Evolutionary conservation across 2,113 vertebrate genomes (phyloP).

Genomic region (Tautogolabrus adspersus): DNA sequence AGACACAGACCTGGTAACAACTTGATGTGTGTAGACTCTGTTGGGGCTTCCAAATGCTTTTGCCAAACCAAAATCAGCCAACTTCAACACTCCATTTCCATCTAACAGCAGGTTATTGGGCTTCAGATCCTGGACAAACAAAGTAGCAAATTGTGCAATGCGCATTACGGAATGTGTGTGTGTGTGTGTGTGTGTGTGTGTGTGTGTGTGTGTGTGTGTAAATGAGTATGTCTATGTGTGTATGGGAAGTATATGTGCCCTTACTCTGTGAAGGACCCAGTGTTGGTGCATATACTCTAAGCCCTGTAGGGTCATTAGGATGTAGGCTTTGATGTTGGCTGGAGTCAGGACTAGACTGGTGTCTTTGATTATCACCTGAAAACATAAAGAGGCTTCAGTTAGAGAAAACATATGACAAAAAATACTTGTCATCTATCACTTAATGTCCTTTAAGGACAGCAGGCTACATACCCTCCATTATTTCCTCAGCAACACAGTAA

Average conservation of each 20-base stretch:
- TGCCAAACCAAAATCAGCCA: constrained; percentile 97
- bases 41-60: constrained; percentile 98
- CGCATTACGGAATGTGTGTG: neutral
- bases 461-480: neutral
- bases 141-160: constrained; percentile 10
- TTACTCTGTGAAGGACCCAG: constrained; percentile 98
- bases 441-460: neutral
- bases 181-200: neutral
- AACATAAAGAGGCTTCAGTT: neutral
- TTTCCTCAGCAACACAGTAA: neutral
- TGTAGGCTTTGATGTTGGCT: constrained; percentile 97
- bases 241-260: constrained; percentile 11
- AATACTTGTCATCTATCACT: constrained; percentile 10
- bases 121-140: constrained; percentile 90
- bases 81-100: constrained; percentile 94
- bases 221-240: neutral
- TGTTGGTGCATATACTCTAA: constrained; percentile 96
- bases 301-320: constrained; percentile 97
- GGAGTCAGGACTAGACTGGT: constrained; percentile 95
- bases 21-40: constrained; percentile 96
- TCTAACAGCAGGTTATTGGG: constrained; percentile 97
- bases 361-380: constrained; percentile 97
- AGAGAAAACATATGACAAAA: neutral
- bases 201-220: neutral
- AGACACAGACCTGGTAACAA: constrained; percentile 92